Evolutionary conservation across 2,888 invertebrate genomes (phyloP).

Genomic region (Iphiclides podalirius): DNA sequence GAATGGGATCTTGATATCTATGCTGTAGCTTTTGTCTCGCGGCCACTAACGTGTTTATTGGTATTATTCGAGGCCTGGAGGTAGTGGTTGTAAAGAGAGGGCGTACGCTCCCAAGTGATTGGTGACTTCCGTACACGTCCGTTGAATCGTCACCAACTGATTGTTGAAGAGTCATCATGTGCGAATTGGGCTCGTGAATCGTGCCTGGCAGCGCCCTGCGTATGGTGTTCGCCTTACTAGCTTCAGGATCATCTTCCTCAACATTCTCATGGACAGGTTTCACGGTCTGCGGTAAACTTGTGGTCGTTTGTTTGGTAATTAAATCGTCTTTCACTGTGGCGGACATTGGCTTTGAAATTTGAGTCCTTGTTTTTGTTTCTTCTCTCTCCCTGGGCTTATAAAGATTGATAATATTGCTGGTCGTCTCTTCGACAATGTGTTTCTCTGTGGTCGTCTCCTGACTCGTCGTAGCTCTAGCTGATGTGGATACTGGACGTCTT

Average conservation of each 20-base stretch:
- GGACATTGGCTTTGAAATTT: constrained; percentile 59
- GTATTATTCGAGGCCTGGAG: constrained; percentile 76
- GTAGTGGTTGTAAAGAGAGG: constrained; percentile 85
- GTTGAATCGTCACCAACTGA: constrained; percentile 83
- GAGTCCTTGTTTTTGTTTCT: constrained; percentile 55
- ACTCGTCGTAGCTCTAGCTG: constrained; percentile 49
- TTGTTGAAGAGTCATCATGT: constrained; percentile 79
- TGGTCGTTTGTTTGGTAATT: constrained; percentile 65
- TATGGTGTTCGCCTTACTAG: constrained; percentile 78
- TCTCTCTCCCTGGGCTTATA: constrained; percentile 58
- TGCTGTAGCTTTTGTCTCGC: constrained; percentile 71
- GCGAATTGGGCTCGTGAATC: constrained; percentile 76
- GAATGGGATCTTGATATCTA: constrained; percentile 60
- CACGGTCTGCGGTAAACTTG: constrained; percentile 54
- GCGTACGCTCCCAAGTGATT: constrained; percentile 82
- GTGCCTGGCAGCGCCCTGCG: constrained; percentile 82
- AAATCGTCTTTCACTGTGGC: constrained; percentile 54
- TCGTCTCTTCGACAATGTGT: constrained; percentile 49
- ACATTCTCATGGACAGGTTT: constrained; percentile 79
- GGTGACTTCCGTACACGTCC: constrained; percentile 84
- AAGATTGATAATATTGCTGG: constrained; percentile 53
- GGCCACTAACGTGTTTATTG: constrained; percentile 72
- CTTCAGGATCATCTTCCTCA: constrained; percentile 63
- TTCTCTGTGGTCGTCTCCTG: constrained; percentile 51
- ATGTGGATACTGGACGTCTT: constrained; percentile 61